Base-by-base conservation (phyloP, 1,140 invertebrate genomes). In the Drosophila willistoni region DNA sequence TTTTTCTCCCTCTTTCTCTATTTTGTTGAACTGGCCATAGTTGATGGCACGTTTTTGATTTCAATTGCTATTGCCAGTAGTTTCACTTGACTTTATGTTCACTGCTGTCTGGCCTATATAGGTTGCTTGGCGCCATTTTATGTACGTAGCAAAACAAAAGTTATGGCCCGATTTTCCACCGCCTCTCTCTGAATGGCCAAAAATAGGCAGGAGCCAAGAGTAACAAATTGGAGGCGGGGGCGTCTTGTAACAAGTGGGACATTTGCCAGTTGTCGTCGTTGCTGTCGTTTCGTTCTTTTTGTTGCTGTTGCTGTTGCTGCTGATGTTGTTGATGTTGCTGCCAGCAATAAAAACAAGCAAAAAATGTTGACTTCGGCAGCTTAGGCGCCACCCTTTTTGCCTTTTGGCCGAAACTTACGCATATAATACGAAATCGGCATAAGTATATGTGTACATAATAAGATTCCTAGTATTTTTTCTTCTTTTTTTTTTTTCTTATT, bases 111-210 rank as follows among this genome's bases (percentile, higher is more conserved):
- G 82, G 82, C 82, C 83, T 86, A 89, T 86, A 86, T 86, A 87
- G 83, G 83, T 86, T 87, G 83, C 83, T 87, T 86, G 83, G 83
- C 83, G 83, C 83, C 83, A 86, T 86, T 86, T 86, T 86, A 86
- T 86, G 83, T 87, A 86, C 83, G 83, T 87, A 82, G 83, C 83
- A 86, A 86, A 86, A 86, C 83, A 86, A 86, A 86, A 86, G 83
- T 86, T 86, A 86, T 86, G 83, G 83, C 83, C 79, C 83, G 85
- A 86, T 86, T 86, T 82, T 86, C 54, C 78, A 51, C 44, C 44
- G 44, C 44, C 44, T 51, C 44, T 51, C 44, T 29, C 29, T n/a
- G n/a, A 29, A 29, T 29, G 29, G 29, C 5, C 34, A 36, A 51
- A 51, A 22, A 44, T 51, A 51, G 44, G 44, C 44, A 51, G 44